These are phyloP conservation scores for Drosophila hawaiiensis DNA, from an alignment of 2,888 invertebrate genomes.

Conservation along the genomic window DNA sequence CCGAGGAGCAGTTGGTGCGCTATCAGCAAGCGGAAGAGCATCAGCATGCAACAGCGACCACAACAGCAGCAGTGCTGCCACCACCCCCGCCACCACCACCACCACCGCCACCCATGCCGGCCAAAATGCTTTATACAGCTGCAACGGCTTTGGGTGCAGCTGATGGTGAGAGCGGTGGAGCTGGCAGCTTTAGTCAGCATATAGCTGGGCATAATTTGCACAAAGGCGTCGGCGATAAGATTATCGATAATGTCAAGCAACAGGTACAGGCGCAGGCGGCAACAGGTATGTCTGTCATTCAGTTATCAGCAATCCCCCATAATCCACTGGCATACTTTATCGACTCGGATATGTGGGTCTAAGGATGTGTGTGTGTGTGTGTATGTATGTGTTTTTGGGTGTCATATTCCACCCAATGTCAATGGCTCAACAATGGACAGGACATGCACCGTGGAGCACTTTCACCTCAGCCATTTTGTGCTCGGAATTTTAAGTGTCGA, in stretches of 20 bases:
- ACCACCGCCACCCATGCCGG: constrained; percentile 82
- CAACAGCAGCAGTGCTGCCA: constrained; percentile 71
- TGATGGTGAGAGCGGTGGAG: constrained; percentile 14
- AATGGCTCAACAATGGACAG: constrained; percentile 26
- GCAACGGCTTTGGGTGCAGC: constrained; percentile 21
- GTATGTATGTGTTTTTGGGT: neutral
- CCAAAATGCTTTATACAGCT: constrained; percentile 73
- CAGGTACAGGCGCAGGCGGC: constrained; percentile 84
- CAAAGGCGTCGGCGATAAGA: constrained; percentile 72
- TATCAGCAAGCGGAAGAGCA: constrained; percentile 65
- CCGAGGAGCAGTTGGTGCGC: constrained; percentile 85
- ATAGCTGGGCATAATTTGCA: constrained; percentile 78
- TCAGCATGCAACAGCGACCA: constrained; percentile 35
- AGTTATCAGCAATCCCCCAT: constrained; percentile 17
- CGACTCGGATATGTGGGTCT: neutral
- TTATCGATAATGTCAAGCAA: constrained; percentile 83
- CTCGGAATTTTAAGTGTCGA: constrained; percentile 10
- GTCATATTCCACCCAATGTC: constrained; percentile 23
- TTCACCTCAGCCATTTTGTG: constrained; percentile 19
- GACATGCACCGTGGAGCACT: constrained; percentile 23
- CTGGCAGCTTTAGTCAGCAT: constrained; percentile 66
- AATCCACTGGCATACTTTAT: constrained; percentile 17
- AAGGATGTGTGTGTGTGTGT: neutral
- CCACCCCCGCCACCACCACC: constrained; percentile 80
- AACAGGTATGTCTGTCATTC: constrained; percentile 84